Conservation (phyloP, 2,113 vertebrate genomes). For the Phaethon lepturus region DNA sequence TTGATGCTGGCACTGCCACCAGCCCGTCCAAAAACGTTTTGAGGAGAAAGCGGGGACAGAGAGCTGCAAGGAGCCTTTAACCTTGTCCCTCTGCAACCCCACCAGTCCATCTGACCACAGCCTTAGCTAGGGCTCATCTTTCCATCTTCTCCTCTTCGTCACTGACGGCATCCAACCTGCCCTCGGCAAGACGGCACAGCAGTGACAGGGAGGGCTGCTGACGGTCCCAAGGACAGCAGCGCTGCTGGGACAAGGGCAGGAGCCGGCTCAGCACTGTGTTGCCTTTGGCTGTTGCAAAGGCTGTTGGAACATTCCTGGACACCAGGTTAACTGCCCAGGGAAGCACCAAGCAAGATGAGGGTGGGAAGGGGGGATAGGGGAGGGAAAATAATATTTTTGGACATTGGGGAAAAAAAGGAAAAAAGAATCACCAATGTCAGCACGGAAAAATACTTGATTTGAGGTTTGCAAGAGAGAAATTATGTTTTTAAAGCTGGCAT, state of each 20-base stretch:
- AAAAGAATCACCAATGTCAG: background rate
- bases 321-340: background rate
- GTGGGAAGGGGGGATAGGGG: background rate
- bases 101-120: accelerated
- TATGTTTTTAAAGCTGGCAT: background rate
- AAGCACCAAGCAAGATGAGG: background rate
- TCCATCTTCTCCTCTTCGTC: background rate
- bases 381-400: background rate
- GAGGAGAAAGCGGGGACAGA: background rate
- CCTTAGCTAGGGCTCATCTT: background rate
- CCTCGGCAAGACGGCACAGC: accelerated
- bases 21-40: background rate
- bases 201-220: background rate
- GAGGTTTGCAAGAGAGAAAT: background rate
- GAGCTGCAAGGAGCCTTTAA: background rate
- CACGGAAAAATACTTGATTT: background rate
- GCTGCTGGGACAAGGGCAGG: background rate
- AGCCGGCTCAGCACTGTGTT: background rate
- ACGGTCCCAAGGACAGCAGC: background rate
- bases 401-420: background rate
- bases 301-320: accelerated
- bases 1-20: background rate
- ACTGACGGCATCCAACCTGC: background rate
- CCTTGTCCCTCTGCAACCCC: background rate
- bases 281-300: background rate